Evolutionary conservation across 2,888 invertebrate species (phyloP).

Genomic region (Drosophila basisetae): DNA sequence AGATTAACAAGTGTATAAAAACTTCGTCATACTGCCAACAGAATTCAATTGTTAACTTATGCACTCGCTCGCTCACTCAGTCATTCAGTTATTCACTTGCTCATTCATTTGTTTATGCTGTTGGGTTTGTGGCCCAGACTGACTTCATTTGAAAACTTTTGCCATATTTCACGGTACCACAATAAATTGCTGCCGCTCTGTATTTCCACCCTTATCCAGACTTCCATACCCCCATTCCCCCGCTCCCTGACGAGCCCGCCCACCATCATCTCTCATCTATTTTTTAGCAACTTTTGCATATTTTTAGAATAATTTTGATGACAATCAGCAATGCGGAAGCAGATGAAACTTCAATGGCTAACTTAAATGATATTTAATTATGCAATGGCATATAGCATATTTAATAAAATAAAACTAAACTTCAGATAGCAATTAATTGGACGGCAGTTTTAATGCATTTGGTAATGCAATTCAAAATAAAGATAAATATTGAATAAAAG

Average conservation of each 20-base stretch:
- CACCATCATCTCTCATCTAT: constrained; percentile 5
- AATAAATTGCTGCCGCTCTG: constrained; percentile 66
- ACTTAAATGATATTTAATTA: constrained; percentile 71
- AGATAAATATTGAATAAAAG: constrained; percentile 65
- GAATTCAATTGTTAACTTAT: constrained; percentile 55
- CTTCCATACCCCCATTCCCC: background rate
- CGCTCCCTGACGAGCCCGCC: background rate
- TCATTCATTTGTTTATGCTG: constrained; percentile 61
- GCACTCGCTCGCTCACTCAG: constrained; percentile 25
- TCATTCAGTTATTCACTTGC: constrained; percentile 23
- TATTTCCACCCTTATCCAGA: constrained; percentile 8
- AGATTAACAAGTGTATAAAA: constrained; percentile 52
- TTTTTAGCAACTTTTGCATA: constrained; percentile 56
- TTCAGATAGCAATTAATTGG: constrained; percentile 21
- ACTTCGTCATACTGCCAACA: constrained; percentile 54
- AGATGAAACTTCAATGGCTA: constrained; percentile 39
- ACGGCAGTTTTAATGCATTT: constrained; percentile 46
- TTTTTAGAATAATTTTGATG: constrained; percentile 39
- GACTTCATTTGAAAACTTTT: constrained; percentile 75
- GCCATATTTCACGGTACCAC: constrained; percentile 69
- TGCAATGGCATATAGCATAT: constrained; percentile 34
- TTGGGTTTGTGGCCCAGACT: constrained; percentile 46
- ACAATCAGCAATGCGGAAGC: constrained; percentile 6
- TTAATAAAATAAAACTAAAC: constrained; percentile 24
- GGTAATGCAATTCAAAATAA: constrained; percentile 43